Conservation (phyloP, 2,113 vertebrate species). For the Archilochus colubris region DNA sequence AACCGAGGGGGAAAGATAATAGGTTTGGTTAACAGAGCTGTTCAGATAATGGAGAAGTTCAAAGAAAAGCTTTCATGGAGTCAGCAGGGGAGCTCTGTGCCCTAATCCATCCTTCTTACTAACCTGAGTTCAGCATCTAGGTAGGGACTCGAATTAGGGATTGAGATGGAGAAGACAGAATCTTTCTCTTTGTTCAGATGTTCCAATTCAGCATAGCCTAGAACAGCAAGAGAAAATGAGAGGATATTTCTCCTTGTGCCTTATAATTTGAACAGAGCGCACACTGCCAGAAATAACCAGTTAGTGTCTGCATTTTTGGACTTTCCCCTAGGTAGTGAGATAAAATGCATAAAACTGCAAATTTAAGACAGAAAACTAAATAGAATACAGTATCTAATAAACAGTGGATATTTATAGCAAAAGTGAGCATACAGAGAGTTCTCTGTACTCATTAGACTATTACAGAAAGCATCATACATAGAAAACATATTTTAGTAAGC, state of each 20-base stretch:
- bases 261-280: not conserved
- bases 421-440: not conserved
- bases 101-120: constrained; percentile 64
- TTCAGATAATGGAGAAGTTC: constrained; percentile 77
- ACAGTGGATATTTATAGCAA: not conserved
- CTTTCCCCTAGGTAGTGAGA: not conserved
- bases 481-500: not conserved
- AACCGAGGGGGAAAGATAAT: constrained; percentile 80
- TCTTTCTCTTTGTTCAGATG: not conserved
- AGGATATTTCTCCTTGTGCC: not conserved
- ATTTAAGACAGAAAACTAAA: not conserved
- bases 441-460: not conserved
- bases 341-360: not conserved
- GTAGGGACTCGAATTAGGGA: not conserved
- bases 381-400: not conserved
- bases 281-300: not conserved
- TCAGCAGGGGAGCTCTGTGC: constrained; percentile 67
- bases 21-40: constrained; percentile 81
- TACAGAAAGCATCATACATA: not conserved
- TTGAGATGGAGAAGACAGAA: not conserved
- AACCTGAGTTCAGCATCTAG: constrained; percentile 53
- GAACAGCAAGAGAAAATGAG: not conserved
- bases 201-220: not conserved
- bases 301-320: not conserved
- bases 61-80: constrained; percentile 69